Conservation (phyloP, 2,113 vertebrate species). For the Lanius ludovicianus region DNA sequence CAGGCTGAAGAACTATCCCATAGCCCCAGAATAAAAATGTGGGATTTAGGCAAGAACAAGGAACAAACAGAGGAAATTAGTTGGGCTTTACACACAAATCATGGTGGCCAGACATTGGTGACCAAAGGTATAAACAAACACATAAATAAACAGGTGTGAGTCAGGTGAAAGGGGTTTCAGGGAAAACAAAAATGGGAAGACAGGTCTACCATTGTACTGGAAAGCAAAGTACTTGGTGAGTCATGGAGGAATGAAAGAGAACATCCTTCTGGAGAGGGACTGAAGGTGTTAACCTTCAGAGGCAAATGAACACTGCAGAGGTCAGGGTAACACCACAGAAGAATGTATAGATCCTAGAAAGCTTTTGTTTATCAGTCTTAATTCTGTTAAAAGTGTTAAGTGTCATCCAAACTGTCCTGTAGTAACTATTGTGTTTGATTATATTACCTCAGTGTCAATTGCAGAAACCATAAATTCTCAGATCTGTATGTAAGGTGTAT, state of each 20-base stretch:
- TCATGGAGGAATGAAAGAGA: background rate
- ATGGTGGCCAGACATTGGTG: background rate
- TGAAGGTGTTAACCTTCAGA: background rate
- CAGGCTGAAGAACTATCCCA: background rate
- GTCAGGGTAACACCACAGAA: background rate
- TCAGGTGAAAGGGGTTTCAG: background rate
- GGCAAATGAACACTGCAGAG: background rate
- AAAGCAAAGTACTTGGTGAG: background rate
- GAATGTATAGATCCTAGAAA: background rate
- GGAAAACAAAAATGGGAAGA: background rate
- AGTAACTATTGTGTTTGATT: background rate
- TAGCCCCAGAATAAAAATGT: background rate
- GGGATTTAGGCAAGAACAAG: background rate
- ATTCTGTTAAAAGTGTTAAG: background rate
- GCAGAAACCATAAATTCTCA: background rate
- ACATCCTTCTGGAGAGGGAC: background rate
- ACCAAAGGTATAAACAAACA: background rate
- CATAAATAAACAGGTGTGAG: background rate
- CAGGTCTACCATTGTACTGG: background rate
- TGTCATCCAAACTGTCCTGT: background rate
- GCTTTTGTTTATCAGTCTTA: background rate
- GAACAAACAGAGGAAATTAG: background rate
- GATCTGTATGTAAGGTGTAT: background rate
- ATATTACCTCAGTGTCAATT: background rate
- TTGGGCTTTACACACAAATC: background rate